A percentile compares a stretch with the other conserved stretches of the same genome.
Evolutionary conservation across 2,888 invertebrate genomes (phyloP).

Genomic region (Sacculina carcini): DNA sequence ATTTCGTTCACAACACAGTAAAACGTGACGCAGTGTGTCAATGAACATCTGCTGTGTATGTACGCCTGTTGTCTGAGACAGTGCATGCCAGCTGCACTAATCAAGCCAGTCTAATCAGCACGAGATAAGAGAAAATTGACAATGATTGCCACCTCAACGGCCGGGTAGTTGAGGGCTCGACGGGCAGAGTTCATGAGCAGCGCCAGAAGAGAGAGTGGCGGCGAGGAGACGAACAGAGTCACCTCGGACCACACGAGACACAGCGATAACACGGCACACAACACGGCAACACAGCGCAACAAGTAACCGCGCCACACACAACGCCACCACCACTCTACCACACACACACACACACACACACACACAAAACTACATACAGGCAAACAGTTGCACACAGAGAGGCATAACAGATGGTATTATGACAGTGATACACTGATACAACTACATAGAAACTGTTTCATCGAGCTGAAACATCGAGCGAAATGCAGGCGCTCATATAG

Average conservation of each 20-base stretch:
- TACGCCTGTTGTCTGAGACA: background rate
- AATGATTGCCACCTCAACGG: slow-evolving; percentile 47
- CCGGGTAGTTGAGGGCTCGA: slow-evolving; percentile 60
- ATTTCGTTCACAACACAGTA: background rate
- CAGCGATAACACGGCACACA: slow-evolving; percentile 49
- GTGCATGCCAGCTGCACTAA: background rate
- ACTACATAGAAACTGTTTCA: no score
- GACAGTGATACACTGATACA: no score
- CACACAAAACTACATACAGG: no score
- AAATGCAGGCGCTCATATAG: no score
- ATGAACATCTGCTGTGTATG: background rate
- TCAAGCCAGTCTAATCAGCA: no score
- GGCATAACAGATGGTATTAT: no score
- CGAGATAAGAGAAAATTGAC: no score
- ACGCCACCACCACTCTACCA: slow-evolving; percentile 86
- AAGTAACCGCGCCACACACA: slow-evolving; percentile 52
- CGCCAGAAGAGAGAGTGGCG: slow-evolving; percentile 90
- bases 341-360: no score
- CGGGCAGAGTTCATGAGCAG: slow-evolving; percentile 60
- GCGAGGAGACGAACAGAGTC: slow-evolving; percentile 77
- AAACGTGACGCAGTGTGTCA: background rate
- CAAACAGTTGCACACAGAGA: no score
- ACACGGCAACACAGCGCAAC: slow-evolving; percentile 39
- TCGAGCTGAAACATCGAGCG: no score
- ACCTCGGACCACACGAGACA: slow-evolving; percentile 98